A percentile compares a stretch with the other conserved stretches of the same genome.
Evolutionary conservation across 2,113 vertebrate genomes (phyloP).

Genomic region (Pyxicephalus adspersus): DNA sequence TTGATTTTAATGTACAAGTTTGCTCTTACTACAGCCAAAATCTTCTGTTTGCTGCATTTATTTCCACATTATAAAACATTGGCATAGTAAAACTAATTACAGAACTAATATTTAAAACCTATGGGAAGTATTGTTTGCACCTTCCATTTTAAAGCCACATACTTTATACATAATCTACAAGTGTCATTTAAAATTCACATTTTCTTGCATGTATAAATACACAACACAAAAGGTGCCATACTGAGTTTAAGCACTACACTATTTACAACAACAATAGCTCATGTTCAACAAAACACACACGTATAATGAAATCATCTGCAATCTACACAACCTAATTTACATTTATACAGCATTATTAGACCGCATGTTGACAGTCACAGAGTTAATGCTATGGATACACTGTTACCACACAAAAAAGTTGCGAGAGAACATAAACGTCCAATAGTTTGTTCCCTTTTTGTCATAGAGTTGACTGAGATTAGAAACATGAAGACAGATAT

Average conservation of each 20-base stretch:
- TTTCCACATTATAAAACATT: neutral
- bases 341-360: constrained; percentile 80
- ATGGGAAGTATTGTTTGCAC: constrained; percentile 73
- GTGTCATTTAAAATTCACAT: constrained; percentile 76
- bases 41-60: neutral
- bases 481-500: neutral
- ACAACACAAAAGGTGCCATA: constrained; percentile 80
- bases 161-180: constrained; percentile 84
- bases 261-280: constrained; percentile 79
- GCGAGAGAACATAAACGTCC: neutral
- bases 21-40: no score
- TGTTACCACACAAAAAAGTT: constrained; percentile 65
- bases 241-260: constrained; percentile 71
- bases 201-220: constrained; percentile 83
- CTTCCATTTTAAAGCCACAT: constrained; percentile 79
- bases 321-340: constrained; percentile 82
- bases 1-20: no score
- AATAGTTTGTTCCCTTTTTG: neutral
- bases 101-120: neutral
- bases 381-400: constrained; percentile 69
- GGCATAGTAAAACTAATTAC: neutral
- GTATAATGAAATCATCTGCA: constrained; percentile 79
- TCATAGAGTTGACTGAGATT: neutral
- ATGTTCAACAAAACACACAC: constrained; percentile 72
- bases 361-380: constrained; percentile 27